A percentile compares a stretch with the other conserved stretches of the same genome.
These are phyloP conservation scores for Eupsittula cactorum DNA, from an alignment of 2,113 vertebrate species.

Conservation along the genomic window DNA sequence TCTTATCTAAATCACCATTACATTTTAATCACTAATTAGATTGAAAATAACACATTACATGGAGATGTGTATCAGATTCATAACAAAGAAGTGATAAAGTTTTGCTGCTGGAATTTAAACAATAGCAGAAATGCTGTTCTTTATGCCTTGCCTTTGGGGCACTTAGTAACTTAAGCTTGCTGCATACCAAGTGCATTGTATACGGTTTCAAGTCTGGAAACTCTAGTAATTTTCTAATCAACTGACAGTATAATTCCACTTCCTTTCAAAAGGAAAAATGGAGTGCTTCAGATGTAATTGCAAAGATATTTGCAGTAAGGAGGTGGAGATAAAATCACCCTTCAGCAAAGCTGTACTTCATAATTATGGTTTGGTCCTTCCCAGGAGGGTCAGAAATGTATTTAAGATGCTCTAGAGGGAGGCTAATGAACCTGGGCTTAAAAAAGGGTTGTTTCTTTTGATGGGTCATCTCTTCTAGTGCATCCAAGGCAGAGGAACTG, in stretches of 20 bases:
- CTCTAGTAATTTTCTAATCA: slow-evolving; percentile 6
- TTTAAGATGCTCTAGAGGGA: background rate
- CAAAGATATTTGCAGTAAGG: background rate
- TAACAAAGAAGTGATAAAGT: background rate
- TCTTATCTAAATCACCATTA: background rate
- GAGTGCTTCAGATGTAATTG: background rate
- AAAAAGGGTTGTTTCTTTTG: background rate
- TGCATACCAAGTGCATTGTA: background rate
- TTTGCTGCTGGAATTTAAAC: slow-evolving; percentile 3
- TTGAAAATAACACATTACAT: background rate
- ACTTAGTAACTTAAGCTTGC: background rate
- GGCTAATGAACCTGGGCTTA: background rate
- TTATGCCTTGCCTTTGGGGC: background rate
- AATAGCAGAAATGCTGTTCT: background rate
- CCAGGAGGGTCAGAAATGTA: background rate
- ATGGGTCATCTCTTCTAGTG: background rate
- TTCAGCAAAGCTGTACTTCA: background rate
- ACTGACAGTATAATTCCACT: background rate
- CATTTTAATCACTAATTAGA: background rate
- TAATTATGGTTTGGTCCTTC: background rate
- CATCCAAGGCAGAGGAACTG: background rate
- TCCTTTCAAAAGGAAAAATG: background rate
- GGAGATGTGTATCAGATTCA: accelerated
- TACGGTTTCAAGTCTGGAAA: background rate
- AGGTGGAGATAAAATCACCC: background rate